phyloP scores from a whole-genome alignment of 2,113 vertebrate genomes.

The Varanus salvator region DNA sequence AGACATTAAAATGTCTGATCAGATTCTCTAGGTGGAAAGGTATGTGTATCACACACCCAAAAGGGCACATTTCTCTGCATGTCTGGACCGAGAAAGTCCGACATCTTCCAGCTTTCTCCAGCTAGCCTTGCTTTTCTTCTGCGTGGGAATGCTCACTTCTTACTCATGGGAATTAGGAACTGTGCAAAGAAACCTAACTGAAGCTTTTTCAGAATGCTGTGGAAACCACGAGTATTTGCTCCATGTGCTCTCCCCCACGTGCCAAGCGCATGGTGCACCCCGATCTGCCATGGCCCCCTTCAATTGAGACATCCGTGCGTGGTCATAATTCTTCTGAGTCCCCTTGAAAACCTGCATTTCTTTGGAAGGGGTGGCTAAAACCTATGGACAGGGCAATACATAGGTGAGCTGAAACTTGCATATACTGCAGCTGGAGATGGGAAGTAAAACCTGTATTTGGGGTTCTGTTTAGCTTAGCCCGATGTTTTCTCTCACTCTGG shows the following conservation, averaged over 20 bases:
- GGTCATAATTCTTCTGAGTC: neutral
- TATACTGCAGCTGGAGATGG: neutral
- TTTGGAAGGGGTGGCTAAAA: neutral
- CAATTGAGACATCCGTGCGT: neutral
- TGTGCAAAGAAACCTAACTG: neutral
- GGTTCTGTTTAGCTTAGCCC: constrained; percentile 14
- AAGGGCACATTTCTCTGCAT: too few relatives aligned
- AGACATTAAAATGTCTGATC: too few relatives aligned
- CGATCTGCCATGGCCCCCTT: neutral
- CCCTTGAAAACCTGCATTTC: too few relatives aligned
- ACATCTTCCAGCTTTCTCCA: too few relatives aligned
- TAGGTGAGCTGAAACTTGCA: neutral
- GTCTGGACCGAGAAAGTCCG: too few relatives aligned
- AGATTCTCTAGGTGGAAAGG: too few relatives aligned
- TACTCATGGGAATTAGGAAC: neutral
- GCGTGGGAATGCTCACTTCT: too few relatives aligned
- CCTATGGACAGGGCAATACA: neutral
- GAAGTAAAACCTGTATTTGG: neutral
- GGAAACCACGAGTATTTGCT: neutral
- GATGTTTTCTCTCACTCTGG: neutral
- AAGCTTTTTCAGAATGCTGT: neutral
- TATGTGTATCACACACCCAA: too few relatives aligned
- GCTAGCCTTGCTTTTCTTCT: too few relatives aligned
- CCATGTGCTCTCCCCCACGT: too few relatives aligned
- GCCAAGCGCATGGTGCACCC: too few relatives aligned